A percentile compares a stretch with the other conserved stretches of the same genome.
These are phyloP conservation scores for Sweltsa coloradensis DNA, from an alignment of 1,140 invertebrate species.

Conservation along the genomic window DNA sequence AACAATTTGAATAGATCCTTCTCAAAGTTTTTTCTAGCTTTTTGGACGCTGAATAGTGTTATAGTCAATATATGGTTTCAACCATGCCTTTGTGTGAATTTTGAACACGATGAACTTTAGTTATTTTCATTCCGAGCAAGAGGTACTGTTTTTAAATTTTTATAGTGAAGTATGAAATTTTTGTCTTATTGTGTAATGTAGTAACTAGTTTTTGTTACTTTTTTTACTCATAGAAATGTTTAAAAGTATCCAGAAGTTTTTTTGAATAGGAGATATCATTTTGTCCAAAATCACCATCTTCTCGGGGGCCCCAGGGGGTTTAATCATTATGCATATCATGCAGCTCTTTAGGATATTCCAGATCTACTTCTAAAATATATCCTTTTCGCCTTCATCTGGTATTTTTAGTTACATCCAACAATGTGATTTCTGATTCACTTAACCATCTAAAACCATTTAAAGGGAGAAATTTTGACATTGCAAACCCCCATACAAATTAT, in stretches of 20 bases:
- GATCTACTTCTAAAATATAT: slow-evolving; percentile 19
- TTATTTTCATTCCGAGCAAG: slow-evolving; percentile 21
- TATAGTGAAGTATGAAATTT: slow-evolving; percentile 25
- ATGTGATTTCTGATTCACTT: background rate
- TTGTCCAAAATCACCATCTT: slow-evolving; percentile 13
- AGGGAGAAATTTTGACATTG: slow-evolving; percentile 16
- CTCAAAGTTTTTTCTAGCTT: slow-evolving; percentile 31
- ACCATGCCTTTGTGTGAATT: slow-evolving; percentile 25
- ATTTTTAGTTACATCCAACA: background rate
- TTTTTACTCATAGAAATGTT: too few species aligned
- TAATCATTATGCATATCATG: slow-evolving; percentile 27
- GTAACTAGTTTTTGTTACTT: slow-evolving; percentile 18
- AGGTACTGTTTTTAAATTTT: slow-evolving; percentile 20
- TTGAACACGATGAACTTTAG: slow-evolving; percentile 24
- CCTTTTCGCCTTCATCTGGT: background rate
- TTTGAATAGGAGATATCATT: too few species aligned
- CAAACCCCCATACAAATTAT: slow-evolving; percentile 22
- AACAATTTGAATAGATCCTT: slow-evolving; percentile 37
- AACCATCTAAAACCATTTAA: slow-evolving; percentile 17
- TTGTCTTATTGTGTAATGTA: slow-evolving; percentile 15
- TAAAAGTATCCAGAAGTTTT: too few species aligned
- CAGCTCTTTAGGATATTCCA: slow-evolving; percentile 24
- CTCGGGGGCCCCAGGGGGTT: slow-evolving; percentile 28
- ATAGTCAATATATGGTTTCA: slow-evolving; percentile 24
- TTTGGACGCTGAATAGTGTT: slow-evolving; percentile 23